Conservation (phyloP, 1,140 invertebrate species). For the Zeugodacus cucurbitae region DNA sequence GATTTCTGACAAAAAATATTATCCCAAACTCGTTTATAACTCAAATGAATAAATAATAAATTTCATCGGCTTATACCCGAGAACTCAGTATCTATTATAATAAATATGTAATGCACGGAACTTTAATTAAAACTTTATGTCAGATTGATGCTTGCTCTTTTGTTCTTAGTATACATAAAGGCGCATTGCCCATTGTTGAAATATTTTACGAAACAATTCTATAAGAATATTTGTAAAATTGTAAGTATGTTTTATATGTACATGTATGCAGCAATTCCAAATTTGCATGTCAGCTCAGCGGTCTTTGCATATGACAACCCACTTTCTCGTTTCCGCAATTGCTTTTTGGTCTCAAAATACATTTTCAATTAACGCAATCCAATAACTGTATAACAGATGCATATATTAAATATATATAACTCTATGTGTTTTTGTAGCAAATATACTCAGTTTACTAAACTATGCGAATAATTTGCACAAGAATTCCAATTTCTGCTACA, state of each 20-base stretch:
- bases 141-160: neutral
- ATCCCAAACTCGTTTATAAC: too few relatives aligned
- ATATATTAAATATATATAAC: too few relatives aligned
- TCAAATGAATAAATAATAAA: neutral
- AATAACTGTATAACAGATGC: neutral
- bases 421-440: neutral
- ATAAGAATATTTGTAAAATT: neutral
- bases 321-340: neutral
- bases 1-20: too few relatives aligned
- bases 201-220: neutral
- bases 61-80: neutral
- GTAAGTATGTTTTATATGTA: neutral
- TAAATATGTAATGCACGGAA: neutral
- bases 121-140: neutral
- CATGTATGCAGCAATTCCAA: neutral
- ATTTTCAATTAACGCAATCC: neutral
- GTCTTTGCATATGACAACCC: neutral
- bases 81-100: neutral
- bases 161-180: neutral
- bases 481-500: neutral
- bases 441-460: neutral
- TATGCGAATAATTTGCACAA: neutral
- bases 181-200: neutral
- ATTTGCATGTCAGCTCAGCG: neutral
- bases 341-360: neutral